Conservation (phyloP, 2,888 invertebrate genomes). For the Athrips mouffetella region DNA sequence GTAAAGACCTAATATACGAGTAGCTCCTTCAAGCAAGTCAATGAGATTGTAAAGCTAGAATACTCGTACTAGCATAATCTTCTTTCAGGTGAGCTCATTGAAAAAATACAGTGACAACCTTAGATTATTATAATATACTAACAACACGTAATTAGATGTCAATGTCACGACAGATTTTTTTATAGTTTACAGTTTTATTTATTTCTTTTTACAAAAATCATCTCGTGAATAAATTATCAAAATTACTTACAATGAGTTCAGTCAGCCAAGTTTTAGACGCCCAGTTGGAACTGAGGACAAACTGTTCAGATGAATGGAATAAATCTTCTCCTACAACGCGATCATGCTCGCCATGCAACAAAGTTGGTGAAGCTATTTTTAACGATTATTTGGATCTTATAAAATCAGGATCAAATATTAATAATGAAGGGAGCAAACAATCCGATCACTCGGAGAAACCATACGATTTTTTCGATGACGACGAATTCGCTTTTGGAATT, state of each 20-base stretch:
- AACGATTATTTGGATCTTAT: constrained; percentile 59
- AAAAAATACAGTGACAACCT: too few species aligned
- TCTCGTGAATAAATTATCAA: too few species aligned
- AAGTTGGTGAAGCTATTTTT: constrained; percentile 50
- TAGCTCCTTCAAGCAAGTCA: too few species aligned
- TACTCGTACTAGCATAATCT: too few species aligned
- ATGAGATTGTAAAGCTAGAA: too few species aligned
- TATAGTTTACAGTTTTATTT: too few species aligned
- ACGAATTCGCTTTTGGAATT: constrained; percentile 67
- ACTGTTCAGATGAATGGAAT: constrained; percentile 39
- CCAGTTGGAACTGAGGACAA: neutral
- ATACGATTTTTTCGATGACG: constrained; percentile 67
- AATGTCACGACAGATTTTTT: too few species aligned
- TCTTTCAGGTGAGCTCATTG: too few species aligned
- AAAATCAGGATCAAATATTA: constrained; percentile 52
- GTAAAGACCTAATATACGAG: too few species aligned
- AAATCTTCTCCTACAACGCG: constrained; percentile 41
- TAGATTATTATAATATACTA: too few species aligned
- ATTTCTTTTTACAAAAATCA: too few species aligned
- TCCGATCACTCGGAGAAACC: constrained; percentile 53
- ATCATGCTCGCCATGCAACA: constrained; percentile 42
- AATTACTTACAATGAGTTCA: neutral
- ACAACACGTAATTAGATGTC: too few species aligned
- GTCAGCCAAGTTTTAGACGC: neutral
- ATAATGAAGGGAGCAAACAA: constrained; percentile 38